Evolutionary conservation across 1,140 invertebrate species (phyloP), one percentile per base, ranked within the genome.

Genomic region (Megalonaias nervosa): DNA sequence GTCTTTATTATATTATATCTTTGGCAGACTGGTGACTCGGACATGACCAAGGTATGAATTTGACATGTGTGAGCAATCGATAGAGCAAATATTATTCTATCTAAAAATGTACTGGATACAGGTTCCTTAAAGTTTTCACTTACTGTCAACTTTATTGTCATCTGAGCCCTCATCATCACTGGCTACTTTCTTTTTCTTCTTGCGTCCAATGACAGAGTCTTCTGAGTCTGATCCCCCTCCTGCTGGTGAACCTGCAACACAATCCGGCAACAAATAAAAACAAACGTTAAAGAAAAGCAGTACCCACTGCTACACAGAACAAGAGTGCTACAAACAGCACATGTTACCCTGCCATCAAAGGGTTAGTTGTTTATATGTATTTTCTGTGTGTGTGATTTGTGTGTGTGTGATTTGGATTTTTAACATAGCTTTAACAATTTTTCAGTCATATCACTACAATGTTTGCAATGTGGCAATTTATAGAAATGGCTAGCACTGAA

Each of bases 161-260:
- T 71, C 77, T 23, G 61, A 67, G 17, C 74, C 77, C 14, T 82
- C 77, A 59, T 80, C 82, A 73, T 74, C 74, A 15, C 17, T 21
- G 3, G 19, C 14, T 31, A 65, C 48, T 56, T 73, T 69, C 38
- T 77, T 66, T 65, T 79, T 79, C 70, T 83, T 83, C 68, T 71
- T 79, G 60, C 67, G 59, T 56, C 80, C 80, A 67, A 81, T 84
- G 19, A 79, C 68, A 55, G 75, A 80, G 57, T 71, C 82, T 69
- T 77, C 70, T 15, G 75, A 77, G 21, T 77, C 75, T 16, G 75
- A 77, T 31, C 31, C 55, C 58, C 58, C 61, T 70, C 60, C 12
- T 38, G 16, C 74, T 62, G 15, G 61, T 71, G 57, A 62, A 70
- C 38, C 38, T 48, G 11, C 38, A 48, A 48, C 38, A 48, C 6